phyloP scores from a whole-genome alignment of 2,113 vertebrate genomes.

The Hypocryptadius cinnamomeus region DNA sequence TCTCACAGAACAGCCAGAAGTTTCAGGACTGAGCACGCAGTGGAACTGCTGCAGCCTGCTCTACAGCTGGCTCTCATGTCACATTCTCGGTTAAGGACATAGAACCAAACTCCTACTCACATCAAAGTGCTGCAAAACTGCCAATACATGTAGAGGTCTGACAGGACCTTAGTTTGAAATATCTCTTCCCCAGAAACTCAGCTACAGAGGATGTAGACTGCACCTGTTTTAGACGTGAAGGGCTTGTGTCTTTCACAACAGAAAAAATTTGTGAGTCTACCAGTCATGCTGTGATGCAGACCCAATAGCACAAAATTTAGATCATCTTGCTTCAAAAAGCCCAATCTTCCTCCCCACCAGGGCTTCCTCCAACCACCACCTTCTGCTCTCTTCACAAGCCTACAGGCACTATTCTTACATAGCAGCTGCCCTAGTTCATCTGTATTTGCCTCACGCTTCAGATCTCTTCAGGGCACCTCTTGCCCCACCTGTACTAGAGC shows the following conservation, averaged over 20 bases:
- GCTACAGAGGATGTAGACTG: background rate
- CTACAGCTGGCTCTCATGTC: background rate
- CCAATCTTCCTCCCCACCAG: background rate
- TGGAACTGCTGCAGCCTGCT: background rate
- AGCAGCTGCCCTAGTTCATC: background rate
- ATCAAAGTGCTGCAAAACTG: background rate
- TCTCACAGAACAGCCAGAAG: background rate
- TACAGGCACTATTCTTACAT: background rate
- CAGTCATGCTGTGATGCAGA: background rate
- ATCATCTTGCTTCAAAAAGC: background rate
- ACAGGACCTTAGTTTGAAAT: background rate
- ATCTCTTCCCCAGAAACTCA: background rate
- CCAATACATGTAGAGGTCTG: background rate
- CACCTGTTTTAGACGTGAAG: background rate
- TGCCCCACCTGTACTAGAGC: background rate
- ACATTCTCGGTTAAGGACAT: background rate
- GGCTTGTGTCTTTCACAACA: background rate
- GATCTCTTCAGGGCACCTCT: background rate
- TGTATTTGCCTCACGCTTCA: background rate
- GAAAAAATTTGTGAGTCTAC: background rate
- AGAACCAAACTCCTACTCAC: background rate
- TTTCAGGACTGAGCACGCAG: background rate
- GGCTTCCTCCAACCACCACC: background rate
- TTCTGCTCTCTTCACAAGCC: background rate
- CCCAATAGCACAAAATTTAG: background rate